Percentiles rank a stretch among this genome's conserved stretches.
These are phyloP conservation scores for Pachymerium ferrugineum DNA, from an alignment of 2,888 invertebrate species.

Conservation along the genomic window DNA sequence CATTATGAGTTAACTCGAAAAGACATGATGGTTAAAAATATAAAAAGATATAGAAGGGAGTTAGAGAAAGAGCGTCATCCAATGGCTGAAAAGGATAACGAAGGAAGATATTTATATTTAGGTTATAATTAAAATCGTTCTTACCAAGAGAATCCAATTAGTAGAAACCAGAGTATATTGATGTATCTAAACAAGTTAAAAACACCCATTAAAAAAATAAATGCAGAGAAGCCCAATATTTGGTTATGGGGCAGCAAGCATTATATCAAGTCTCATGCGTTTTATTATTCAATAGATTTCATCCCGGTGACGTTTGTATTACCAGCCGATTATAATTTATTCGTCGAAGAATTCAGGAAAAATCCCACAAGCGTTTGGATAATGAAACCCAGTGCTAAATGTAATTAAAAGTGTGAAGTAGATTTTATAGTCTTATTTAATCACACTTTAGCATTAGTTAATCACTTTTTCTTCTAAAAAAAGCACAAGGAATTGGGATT, in stretches of 20 bases:
- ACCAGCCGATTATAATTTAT: conserved; percentile 94
- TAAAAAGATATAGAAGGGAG: conserved; percentile 87
- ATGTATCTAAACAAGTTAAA: no score
- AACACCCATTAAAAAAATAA: no score
- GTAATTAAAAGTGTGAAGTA: conserved; percentile 40
- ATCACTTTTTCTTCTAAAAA: neutral
- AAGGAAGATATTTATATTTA: conserved; percentile 35
- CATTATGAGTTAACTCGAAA: conserved; percentile 92
- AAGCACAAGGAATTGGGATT: conserved; percentile 73
- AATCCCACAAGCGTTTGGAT: conserved; percentile 95
- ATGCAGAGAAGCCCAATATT: no score
- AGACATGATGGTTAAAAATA: conserved; percentile 92
- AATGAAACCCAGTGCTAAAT: conserved; percentile 94
- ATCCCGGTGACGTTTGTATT: conserved; percentile 89
- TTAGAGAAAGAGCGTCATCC: conserved; percentile 83
- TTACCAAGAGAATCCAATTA: no score
- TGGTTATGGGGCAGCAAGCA: no score
- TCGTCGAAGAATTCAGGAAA: conserved; percentile 92
- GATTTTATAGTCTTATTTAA: no score
- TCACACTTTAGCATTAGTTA: neutral
- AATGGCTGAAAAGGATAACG: conserved; percentile 74
- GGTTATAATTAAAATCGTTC: no score
- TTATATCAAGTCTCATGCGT: neutral
- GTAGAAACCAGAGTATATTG: no score
- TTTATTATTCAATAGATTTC: conserved; percentile 60